These are phyloP conservation scores for Meteorus cinctellus DNA, from an alignment of 2,888 invertebrate genomes.

Conservation along the genomic window DNA sequence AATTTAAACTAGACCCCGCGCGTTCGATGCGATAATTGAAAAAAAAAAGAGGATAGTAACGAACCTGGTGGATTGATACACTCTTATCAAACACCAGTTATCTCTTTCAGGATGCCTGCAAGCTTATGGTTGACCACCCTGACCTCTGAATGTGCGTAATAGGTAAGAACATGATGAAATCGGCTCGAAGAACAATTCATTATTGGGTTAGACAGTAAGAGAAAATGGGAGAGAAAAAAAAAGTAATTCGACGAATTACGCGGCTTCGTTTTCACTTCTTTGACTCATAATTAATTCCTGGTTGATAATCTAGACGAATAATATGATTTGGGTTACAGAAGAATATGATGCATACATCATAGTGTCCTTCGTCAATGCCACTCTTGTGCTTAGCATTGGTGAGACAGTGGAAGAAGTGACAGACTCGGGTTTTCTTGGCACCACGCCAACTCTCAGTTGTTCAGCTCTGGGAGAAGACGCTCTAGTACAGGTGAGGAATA, in stretches of 20 bases:
- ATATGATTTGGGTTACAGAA: constrained; percentile 86
- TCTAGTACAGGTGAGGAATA: constrained; percentile 86
- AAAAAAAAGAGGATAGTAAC: constrained; percentile 62
- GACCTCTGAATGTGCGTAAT: constrained; percentile 63
- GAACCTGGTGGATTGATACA: constrained; percentile 79
- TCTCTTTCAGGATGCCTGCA: constrained; percentile 85
- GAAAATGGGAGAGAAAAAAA: constrained; percentile 30
- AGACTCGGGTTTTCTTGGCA: constrained; percentile 98
- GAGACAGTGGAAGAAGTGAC: constrained; percentile 99
- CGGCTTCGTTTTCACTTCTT: constrained; percentile 12
- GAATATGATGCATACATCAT: constrained; percentile 99
- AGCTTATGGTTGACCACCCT: constrained; percentile 69
- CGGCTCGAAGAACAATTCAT: constrained; percentile 38
- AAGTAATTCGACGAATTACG: constrained; percentile 8
- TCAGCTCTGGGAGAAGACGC: constrained; percentile 98
- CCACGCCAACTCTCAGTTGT: constrained; percentile 98
- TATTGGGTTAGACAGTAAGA: constrained; percentile 35
- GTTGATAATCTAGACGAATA: constrained; percentile 53
- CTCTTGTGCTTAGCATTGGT: constrained; percentile 98
- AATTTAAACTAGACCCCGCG: background rate
- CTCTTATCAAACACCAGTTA: constrained; percentile 91
- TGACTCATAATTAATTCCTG: constrained; percentile 32
- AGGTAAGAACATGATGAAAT: constrained; percentile 64
- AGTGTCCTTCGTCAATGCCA: constrained; percentile 99
- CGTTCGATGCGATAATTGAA: constrained; percentile 22